Percentiles rank a stretch among this genome's conserved stretches.
These are phyloP conservation scores for Squalus acanthias DNA, from an alignment of 2,797 vertebrate species.

Conservation along the genomic window DNA sequence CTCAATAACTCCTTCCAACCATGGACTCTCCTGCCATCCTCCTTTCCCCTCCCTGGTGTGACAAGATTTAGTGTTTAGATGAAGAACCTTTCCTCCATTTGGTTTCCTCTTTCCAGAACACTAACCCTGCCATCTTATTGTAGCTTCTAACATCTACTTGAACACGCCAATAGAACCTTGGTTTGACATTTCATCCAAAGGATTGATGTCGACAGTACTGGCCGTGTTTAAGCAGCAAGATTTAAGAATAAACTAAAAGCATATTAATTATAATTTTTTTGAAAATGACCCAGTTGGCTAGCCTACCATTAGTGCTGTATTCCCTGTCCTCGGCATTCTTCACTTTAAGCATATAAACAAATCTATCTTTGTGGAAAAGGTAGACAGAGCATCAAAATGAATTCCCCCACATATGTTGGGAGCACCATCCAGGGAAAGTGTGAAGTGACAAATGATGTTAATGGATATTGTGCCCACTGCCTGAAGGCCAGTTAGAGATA, in stretches of 20 bases:
- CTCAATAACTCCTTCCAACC: neutral
- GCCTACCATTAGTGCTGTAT: neutral
- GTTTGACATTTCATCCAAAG: neutral
- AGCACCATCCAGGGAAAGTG: neutral
- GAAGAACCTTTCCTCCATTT: neutral
- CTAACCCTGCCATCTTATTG: neutral
- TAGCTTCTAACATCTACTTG: neutral
- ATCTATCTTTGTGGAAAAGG: neutral
- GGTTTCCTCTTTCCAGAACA: neutral
- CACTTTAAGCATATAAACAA: neutral
- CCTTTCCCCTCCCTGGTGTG: neutral
- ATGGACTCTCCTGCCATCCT: neutral
- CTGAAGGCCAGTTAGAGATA: neutral
- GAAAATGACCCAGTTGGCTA: neutral
- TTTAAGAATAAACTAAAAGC: neutral
- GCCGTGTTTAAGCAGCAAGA: neutral
- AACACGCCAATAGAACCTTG: neutral
- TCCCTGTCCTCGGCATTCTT: neutral
- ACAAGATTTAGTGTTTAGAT: neutral
- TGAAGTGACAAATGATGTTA: neutral
- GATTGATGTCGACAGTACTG: neutral
- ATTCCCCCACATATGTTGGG: neutral
- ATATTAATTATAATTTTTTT: neutral
- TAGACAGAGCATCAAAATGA: neutral
- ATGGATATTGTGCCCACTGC: neutral